Conservation (phyloP, 2,113 vertebrate species). For the Numida meleagris region DNA sequence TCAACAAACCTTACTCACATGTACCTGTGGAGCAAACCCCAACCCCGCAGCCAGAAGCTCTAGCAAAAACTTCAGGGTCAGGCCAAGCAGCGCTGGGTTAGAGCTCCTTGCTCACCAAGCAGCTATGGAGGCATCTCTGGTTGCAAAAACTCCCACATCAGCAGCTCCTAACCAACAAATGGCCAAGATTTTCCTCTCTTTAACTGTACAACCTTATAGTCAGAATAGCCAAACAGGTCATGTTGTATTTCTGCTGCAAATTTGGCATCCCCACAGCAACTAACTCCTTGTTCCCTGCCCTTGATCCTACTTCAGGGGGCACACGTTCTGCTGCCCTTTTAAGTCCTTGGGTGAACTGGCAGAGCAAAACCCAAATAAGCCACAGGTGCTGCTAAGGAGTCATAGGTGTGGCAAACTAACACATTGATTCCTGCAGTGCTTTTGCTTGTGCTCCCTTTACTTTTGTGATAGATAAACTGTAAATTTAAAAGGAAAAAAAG, state of each 20-base stretch:
- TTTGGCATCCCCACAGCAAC: rapidly evolving
- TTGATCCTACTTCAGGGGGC: rapidly evolving
- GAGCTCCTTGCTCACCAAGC: rapidly evolving
- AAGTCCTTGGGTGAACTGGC: background rate
- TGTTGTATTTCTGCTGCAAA: rapidly evolving
- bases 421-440: background rate
- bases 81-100: background rate
- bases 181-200: rapidly evolving
- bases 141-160: rapidly evolving
- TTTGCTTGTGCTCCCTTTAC: background rate
- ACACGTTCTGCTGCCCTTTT: background rate
- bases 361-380: background rate
- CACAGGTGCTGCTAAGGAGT: background rate
- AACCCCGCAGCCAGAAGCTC: background rate
- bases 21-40: background rate
- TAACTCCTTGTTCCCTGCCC: rapidly evolving
- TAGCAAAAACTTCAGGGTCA: background rate
- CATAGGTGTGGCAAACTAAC: background rate
- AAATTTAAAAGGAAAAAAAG: background rate
- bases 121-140: rapidly evolving
- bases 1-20: background rate
- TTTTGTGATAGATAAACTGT: background rate
- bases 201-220: rapidly evolving
- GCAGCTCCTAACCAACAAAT: rapidly evolving
- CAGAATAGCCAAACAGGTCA: rapidly evolving